Percentiles rank a stretch among this genome's conserved stretches.
Conservation (phyloP, 2,113 vertebrate species). For the Chlorodrepanis virens region DNA sequence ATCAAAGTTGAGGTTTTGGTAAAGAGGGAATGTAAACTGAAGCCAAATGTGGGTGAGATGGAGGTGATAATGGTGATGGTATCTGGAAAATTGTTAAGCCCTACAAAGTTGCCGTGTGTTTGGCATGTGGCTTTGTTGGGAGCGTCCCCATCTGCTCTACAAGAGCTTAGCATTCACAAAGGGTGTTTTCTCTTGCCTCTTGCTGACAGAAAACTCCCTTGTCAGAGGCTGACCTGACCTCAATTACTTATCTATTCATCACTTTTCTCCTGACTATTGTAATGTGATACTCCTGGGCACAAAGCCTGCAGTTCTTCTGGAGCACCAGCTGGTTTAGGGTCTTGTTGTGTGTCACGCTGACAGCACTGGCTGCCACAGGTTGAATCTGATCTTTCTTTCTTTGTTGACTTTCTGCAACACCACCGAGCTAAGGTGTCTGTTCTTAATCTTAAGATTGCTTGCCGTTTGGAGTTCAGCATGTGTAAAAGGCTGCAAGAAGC, state of each 20-base stretch:
- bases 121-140: not conserved
- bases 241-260: slow-evolving; percentile 32
- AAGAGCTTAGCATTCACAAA: not conserved
- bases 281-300: not conserved
- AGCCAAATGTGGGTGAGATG: not conserved
- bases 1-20: not conserved
- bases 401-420: not conserved
- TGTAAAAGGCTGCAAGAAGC: not conserved
- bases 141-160: not conserved
- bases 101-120: rapidly evolving
- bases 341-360: not conserved
- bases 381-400: not conserved
- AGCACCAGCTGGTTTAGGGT: not conserved
- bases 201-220: not conserved
- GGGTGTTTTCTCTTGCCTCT: not conserved
- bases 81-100: not conserved
- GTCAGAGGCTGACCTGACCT: slow-evolving; percentile 26
- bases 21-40: not conserved
- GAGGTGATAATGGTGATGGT: not conserved
- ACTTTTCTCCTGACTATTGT: slow-evolving; percentile 8
- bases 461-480: not conserved
- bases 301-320: not conserved
- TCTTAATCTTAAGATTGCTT: not conserved
- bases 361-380: not conserved
- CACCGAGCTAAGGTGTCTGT: not conserved